phyloP scores from a whole-genome alignment of 2,113 vertebrate species.

The Psammodynastes pulverulentus region DNA sequence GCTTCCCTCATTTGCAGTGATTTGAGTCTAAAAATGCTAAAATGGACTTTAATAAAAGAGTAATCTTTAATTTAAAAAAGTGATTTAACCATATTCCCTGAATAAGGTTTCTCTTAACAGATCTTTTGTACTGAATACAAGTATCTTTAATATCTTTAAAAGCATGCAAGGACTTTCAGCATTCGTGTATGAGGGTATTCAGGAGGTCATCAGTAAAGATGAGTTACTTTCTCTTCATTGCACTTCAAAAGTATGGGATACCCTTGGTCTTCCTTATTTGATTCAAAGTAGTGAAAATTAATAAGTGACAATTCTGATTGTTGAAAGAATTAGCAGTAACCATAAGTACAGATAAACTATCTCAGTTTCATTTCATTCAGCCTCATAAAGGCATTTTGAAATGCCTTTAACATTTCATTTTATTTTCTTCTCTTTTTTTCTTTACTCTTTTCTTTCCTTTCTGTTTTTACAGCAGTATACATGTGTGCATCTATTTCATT shows the following conservation, averaged over 20 bases:
- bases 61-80: slow-evolving; percentile 28
- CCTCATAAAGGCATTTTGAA: too few relatives aligned
- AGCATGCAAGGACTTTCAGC: neutral
- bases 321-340: neutral
- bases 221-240: neutral
- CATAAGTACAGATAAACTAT: neutral
- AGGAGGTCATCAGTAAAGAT: neutral
- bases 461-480: neutral
- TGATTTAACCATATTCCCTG: slow-evolving; percentile 32
- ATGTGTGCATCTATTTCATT: neutral
- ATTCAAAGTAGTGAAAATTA: neutral
- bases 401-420: neutral
- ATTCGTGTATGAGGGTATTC: neutral
- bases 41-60: slow-evolving; percentile 64
- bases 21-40: slow-evolving; percentile 53
- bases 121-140: neutral
- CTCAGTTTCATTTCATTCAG: neutral
- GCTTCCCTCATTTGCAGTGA: slow-evolving; percentile 52
- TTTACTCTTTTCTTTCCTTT: neutral
- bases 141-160: neutral
- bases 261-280: neutral
- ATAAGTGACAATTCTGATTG: neutral
- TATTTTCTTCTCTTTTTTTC: neutral
- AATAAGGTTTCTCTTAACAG: slow-evolving; percentile 44
- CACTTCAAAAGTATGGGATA: neutral